Base-by-base conservation (phyloP, 2,888 invertebrate genomes). In the Lissonota sp. region DNA sequence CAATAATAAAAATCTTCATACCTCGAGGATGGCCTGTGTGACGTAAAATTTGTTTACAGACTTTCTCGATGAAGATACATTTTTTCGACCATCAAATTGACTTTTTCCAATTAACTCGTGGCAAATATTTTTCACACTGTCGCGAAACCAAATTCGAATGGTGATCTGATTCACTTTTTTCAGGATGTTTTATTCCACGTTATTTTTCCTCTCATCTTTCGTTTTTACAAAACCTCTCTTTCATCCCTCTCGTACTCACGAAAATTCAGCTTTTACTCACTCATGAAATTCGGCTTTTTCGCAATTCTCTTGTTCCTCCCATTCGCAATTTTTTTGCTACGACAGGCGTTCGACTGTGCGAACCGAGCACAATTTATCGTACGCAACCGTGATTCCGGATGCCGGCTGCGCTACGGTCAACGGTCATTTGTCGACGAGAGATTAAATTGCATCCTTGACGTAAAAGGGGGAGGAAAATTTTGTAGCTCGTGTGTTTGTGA, bases 381-480 rank as follows among this genome's bases (percentile, higher is more conserved):
- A 83, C 78, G 77, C 83, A 26, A 80, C 51, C 72, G 67, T 78
- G 83, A 84, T 80, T 83, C 78, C 10, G 63, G 62, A 76, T 58
- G 64, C 64, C 57, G 49, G 62, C 12, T 53, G n/a, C 49, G 39
- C 77, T 67, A 26, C 26, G 26, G 79, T 73, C 66, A 60, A 78
- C 40, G 75, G 69, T 70, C 69, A 79, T 84, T 84, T 83, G 83
- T 84, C 80, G 26, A 26, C 26, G 75, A 70, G 66, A 83, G 84
- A 84, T 84, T 84, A 83, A 83, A 84, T 84, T 83, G 80, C 83
- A 76, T 58, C 44, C 64, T 73, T 57, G 70, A 62, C 76, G 76
- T 40, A 12, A 26, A n/a, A 49, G 14, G 42, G 4, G 26, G 14
- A 60, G 12, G 51, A 58, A 42, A 40, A 44, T 53, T 49, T 37